Percentiles rank a stretch among this genome's conserved stretches.
These are phyloP conservation scores for Microctonus aethiopoides DNA, from an alignment of 2,888 invertebrate genomes.

Conservation along the genomic window DNA sequence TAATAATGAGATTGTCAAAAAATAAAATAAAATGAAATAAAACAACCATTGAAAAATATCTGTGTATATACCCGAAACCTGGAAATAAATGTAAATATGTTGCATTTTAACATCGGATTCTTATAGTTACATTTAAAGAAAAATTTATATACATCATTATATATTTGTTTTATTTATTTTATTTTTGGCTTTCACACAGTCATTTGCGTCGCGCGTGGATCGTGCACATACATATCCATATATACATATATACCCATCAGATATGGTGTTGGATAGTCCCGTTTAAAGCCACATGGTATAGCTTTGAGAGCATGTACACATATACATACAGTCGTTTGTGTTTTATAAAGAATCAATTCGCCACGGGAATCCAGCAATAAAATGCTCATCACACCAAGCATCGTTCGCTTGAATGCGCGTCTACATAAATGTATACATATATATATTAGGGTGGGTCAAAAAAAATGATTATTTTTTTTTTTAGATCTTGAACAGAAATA, in stretches of 20 bases:
- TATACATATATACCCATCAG: conserved; percentile 11
- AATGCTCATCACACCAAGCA: conserved; percentile 26
- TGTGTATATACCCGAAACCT: not conserved
- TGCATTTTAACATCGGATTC: conserved; percentile 11
- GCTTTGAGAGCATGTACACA: conserved; percentile 9
- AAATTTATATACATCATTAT: not conserved
- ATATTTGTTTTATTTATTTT: not conserved
- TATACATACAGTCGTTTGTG: conserved; percentile 34
- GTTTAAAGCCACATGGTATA: conserved; percentile 30
- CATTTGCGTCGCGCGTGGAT: conserved; percentile 33
- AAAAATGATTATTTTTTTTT: too few relatives aligned
- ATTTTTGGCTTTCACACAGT: conserved; percentile 6
- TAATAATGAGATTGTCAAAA: not conserved
- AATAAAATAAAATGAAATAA: too few relatives aligned
- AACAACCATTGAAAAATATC: not conserved
- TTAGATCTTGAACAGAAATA: too few relatives aligned
- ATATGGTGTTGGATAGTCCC: conserved; percentile 6
- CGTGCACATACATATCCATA: conserved; percentile 16
- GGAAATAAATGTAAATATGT: not conserved
- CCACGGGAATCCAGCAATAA: conserved; percentile 39
- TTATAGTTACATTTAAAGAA: not conserved
- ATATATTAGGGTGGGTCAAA: too few relatives aligned
- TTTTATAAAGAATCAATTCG: conserved; percentile 46
- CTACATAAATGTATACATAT: too few relatives aligned
- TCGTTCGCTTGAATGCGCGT: conserved; percentile 3